Percentiles rank a stretch among this genome's conserved stretches.
Evolutionary conservation across 2,797 vertebrate species (phyloP).

Genomic region (Trachurus trachurus): DNA sequence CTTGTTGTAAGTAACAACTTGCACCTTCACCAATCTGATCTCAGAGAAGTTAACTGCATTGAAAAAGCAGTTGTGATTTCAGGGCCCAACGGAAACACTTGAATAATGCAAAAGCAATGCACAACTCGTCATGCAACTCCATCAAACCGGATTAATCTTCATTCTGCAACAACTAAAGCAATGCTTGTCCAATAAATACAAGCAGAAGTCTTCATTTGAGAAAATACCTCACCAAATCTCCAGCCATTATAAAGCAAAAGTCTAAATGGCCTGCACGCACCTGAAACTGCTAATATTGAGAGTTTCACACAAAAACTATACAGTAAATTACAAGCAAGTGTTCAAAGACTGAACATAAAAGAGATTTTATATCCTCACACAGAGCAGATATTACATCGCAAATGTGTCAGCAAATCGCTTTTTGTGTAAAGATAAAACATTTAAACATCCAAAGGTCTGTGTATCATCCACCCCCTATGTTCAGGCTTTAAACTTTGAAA

Average conservation of each 20-base stretch:
- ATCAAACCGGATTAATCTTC: conserved; percentile 50
- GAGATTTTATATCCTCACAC: conserved; percentile 19
- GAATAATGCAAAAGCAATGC: conserved; percentile 61
- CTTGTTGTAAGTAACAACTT: conserved; percentile 57
- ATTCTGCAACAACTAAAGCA: conserved; percentile 38
- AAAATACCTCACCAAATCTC: conserved; percentile 17
- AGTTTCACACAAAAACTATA: conserved; percentile 5
- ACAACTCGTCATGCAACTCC: conserved; percentile 62
- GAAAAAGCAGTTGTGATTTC: conserved; percentile 43
- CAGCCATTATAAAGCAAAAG: conserved; percentile 4
- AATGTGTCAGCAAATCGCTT: conserved; percentile 19
- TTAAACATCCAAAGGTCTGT: conserved; percentile 26
- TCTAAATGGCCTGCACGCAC: neutral
- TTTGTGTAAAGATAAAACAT: conserved; percentile 43
- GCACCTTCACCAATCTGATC: conserved; percentile 68
- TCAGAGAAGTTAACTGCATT: conserved; percentile 57
- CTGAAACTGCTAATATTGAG: conserved; percentile 15
- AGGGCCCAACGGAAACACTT: conserved; percentile 43
- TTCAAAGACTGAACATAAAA: conserved; percentile 25
- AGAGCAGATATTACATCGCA: conserved; percentile 18
- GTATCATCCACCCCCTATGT: conserved; percentile 28
- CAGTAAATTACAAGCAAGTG: conserved; percentile 8
- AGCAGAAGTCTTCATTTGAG: conserved; percentile 21
- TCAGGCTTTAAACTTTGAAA: conserved; percentile 15
- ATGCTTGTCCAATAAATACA: conserved; percentile 36